Conservation (phyloP, 2,113 vertebrate genomes). For the Cottus gobio region DNA sequence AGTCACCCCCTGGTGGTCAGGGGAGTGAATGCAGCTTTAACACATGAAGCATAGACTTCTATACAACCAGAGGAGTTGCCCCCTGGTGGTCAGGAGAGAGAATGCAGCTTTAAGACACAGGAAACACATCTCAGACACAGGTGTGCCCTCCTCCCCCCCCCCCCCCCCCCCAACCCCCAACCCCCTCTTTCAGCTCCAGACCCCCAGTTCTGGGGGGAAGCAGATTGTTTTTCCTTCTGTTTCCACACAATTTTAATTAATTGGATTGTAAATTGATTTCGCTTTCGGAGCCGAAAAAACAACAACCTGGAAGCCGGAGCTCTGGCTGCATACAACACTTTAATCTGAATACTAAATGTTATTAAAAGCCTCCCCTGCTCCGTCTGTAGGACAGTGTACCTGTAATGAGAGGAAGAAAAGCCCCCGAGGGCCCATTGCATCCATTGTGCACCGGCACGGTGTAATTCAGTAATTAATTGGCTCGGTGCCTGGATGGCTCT, state of each 20-base stretch:
- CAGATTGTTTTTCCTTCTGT: constrained; percentile 56
- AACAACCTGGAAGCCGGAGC: constrained; percentile 39
- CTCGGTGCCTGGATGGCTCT: constrained; percentile 55
- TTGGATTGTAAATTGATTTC: constrained; percentile 71
- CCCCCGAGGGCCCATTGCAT: constrained; percentile 56
- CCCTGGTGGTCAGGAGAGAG: too few species aligned
- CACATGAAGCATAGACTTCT: too few species aligned
- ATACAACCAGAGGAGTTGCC: too few species aligned
- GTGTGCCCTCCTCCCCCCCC: too few species aligned
- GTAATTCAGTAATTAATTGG: constrained; percentile 77
- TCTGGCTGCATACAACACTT: constrained; percentile 52
- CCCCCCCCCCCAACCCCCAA: too few species aligned
- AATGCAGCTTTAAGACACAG: too few species aligned
- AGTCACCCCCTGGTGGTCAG: too few species aligned
- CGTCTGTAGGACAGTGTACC: constrained; percentile 65
- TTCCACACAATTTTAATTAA: constrained; percentile 64
- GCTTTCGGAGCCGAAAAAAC: constrained; percentile 48
- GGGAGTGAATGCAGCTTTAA: too few species aligned
- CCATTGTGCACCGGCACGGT: constrained; percentile 60
- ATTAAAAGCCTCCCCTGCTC: constrained; percentile 70
- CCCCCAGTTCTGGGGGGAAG: constrained; percentile 30
- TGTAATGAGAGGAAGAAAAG: constrained; percentile 70
- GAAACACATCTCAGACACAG: too few species aligned
- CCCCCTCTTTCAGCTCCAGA: constrained; percentile 20
- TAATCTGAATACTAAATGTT: constrained; percentile 77